A percentile compares a stretch with the other conserved stretches of the same genome.
Conservation (phyloP, 1,140 invertebrate species). For the Mercenaria mercenaria region DNA sequence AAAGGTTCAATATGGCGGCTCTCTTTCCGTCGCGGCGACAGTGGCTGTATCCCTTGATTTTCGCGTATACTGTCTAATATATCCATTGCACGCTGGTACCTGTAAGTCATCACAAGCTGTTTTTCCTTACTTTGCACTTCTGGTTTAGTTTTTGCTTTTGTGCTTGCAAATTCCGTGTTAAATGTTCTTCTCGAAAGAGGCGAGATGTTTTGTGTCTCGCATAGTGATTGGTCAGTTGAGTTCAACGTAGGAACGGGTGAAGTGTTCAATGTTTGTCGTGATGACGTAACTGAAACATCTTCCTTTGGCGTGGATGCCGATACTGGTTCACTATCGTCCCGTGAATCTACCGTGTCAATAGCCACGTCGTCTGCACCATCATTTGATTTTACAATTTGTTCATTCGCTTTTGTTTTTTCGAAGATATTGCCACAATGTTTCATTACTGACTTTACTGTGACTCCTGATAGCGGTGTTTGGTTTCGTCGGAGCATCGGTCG, state of each 20-base stretch:
- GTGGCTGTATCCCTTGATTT: conserved; percentile 61
- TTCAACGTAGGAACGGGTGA: background rate
- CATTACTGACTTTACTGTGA: background rate
- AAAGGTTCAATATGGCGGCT: conserved; percentile 65
- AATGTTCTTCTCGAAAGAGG: background rate
- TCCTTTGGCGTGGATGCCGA: background rate
- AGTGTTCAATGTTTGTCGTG: background rate
- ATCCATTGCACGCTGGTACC: conserved; percentile 82
- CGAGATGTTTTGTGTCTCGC: background rate
- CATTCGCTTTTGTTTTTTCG: background rate
- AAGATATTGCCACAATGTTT: no score
- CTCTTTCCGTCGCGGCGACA: conserved; percentile 70
- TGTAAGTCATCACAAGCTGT: conserved; percentile 77
- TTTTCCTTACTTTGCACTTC: conserved; percentile 63
- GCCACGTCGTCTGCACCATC: background rate
- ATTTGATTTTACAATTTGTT: background rate
- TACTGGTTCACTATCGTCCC: background rate
- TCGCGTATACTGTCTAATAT: conserved; percentile 78
- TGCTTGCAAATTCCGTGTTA: background rate
- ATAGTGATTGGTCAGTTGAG: background rate
- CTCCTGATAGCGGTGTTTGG: conserved; percentile 71
- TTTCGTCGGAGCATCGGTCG: conserved; percentile 70
- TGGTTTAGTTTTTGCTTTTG: background rate
- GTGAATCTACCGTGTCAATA: background rate
- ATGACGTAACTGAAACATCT: background rate